Evolutionary conservation across 1,140 invertebrate species (phyloP).

Genomic region (Drosophila pseudoobscura): DNA sequence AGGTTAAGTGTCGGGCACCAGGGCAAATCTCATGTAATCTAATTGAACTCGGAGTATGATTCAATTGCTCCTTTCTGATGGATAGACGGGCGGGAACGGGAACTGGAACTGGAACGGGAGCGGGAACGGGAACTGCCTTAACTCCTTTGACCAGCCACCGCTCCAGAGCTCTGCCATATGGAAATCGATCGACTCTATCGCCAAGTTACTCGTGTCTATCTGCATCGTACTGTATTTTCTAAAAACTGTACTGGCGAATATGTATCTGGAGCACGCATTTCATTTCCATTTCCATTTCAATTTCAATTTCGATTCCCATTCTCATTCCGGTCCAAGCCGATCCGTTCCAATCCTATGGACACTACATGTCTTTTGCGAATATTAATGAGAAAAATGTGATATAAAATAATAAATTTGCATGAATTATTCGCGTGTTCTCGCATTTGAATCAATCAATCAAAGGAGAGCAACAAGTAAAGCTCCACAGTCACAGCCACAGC

Average conservation of each 20-base stretch:
- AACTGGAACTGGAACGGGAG: too few relatives aligned
- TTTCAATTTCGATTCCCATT: constrained; percentile 11
- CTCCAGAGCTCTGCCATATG: constrained; percentile 18
- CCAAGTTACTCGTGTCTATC: background rate
- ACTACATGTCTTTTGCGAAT: constrained; percentile 34
- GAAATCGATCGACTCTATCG: constrained; percentile 20
- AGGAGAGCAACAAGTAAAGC: constrained; percentile 49
- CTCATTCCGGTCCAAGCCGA: constrained; percentile 14
- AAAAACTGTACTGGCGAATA: constrained; percentile 38
- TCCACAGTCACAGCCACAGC: constrained; percentile 8
- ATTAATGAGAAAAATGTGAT: constrained; percentile 75
- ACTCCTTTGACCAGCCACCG: too few relatives aligned
- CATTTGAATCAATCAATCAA: constrained; percentile 63
- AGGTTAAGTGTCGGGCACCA: background rate
- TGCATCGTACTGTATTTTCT: constrained; percentile 38
- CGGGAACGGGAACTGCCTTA: background rate
- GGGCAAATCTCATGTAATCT: too few relatives aligned
- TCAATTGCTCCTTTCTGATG: constrained; percentile 25
- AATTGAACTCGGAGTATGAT: background rate
- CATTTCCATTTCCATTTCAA: constrained; percentile 30
- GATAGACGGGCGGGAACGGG: background rate
- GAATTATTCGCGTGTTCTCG: constrained; percentile 34
- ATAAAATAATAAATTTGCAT: constrained; percentile 78
- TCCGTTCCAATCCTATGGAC: constrained; percentile 25
- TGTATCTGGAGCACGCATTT: constrained; percentile 55